Conservation (phyloP, 2,113 vertebrate species). For the Urocynchramus pylzowi region DNA sequence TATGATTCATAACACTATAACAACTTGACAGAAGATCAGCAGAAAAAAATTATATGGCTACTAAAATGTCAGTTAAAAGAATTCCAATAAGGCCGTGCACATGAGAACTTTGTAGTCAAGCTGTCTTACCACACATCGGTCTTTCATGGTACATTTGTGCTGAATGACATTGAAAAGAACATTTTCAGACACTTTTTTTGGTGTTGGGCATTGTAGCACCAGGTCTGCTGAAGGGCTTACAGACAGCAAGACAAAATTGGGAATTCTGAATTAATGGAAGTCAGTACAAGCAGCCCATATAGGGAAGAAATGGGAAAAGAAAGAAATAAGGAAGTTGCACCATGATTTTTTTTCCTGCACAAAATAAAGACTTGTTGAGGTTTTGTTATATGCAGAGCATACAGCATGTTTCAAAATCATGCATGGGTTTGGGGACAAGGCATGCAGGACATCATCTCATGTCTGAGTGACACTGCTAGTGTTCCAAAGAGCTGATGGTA, state of each 20-base stretch:
- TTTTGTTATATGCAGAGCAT: neutral
- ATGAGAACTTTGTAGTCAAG: neutral
- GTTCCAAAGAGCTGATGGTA: neutral
- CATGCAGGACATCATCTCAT: neutral
- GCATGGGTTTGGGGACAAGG: fast-evolving
- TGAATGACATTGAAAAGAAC: neutral
- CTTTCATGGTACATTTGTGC: neutral
- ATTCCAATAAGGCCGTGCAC: neutral
- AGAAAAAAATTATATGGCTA: neutral
- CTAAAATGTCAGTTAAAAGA: neutral
- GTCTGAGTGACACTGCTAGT: neutral
- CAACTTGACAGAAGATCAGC: neutral
- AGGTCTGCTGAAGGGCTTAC: neutral
- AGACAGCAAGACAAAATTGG: neutral
- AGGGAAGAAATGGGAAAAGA: neutral
- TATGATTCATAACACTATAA: neutral
- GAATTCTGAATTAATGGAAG: neutral
- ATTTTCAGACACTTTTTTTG: neutral
- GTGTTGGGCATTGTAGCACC: neutral
- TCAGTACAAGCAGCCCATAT: neutral
- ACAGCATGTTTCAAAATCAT: neutral
- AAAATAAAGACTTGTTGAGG: neutral
- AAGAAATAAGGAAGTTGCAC: neutral
- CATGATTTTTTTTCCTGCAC: fast-evolving
- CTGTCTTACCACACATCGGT: neutral